phyloP scores from a whole-genome alignment of 1,140 invertebrate species.

The Drosophila lacertosa region DNA sequence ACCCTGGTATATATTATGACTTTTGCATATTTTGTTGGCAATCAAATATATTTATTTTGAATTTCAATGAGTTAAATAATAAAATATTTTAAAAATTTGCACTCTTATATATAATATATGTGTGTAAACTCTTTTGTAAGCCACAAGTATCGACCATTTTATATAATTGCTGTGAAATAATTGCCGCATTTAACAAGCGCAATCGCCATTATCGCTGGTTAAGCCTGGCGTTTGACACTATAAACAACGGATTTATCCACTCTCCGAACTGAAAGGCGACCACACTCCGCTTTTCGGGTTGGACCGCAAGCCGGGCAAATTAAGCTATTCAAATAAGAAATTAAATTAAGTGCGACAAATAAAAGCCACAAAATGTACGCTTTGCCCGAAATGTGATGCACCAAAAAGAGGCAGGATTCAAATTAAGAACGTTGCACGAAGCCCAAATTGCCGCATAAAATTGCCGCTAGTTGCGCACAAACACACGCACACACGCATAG shows the following conservation, averaged over 20 bases:
- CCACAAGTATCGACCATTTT: no score
- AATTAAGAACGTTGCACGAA: constrained; percentile 28
- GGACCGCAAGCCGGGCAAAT: constrained; percentile 11
- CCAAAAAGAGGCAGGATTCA: constrained; percentile 28
- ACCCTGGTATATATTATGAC: no score
- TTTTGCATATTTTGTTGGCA: no score
- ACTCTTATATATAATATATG: no score
- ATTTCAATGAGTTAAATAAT: no score
- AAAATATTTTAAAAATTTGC: no score
- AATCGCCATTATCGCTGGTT: neutral
- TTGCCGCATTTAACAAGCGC: neutral
- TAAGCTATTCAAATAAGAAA: constrained; percentile 8
- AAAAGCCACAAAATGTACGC: constrained; percentile 23
- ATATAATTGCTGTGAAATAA: no score
- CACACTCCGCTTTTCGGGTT: neutral
- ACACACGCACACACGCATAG: constrained; percentile 2
- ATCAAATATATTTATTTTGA: no score
- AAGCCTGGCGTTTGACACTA: neutral
- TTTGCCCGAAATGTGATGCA: constrained; percentile 3
- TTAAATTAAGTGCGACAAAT: constrained; percentile 35
- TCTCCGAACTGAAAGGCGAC: constrained; percentile 1
- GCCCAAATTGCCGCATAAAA: constrained; percentile 23
- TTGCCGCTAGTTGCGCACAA: constrained; percentile 6
- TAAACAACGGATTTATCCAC: neutral
- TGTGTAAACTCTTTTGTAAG: no score